Conservation (phyloP, 2,797 vertebrate species). For the Cyclura pinguis region DNA sequence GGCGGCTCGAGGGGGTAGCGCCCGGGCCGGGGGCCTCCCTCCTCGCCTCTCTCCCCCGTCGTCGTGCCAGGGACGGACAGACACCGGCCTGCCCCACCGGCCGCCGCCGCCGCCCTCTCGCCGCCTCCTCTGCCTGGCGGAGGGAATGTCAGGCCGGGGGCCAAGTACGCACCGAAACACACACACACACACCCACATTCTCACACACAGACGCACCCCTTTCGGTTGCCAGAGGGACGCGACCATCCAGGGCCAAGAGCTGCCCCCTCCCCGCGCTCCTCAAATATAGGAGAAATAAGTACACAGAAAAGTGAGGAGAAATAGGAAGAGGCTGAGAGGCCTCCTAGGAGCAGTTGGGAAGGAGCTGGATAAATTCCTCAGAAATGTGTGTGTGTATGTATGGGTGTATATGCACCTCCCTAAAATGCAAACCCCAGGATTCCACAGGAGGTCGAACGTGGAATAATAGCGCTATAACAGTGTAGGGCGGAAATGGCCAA, state of each 20-base stretch:
- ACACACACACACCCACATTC: constrained; percentile 33
- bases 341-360: too few relatives aligned
- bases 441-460: too few relatives aligned
- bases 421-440: too few relatives aligned
- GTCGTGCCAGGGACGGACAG: constrained; percentile 19
- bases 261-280: too few relatives aligned
- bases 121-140: constrained; percentile 51
- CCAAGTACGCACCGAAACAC: constrained; percentile 5
- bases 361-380: too few relatives aligned
- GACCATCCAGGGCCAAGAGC: neutral
- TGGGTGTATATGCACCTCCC: too few relatives aligned
- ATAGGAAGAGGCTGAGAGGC: neutral
- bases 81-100: neutral
- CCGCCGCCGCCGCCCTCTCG: neutral
- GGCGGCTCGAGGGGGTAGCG: too few relatives aligned
- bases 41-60: constrained; percentile 22
- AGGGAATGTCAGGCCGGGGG: constrained; percentile 44
- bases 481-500: too few relatives aligned
- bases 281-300: neutral
- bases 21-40: neutral
- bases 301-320: too few relatives aligned
- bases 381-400: too few relatives aligned
- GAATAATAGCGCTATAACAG: too few relatives aligned
- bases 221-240: too few relatives aligned
- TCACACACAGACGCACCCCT: constrained; percentile 16